These are phyloP conservation scores for Rousettus leschenaultii DNA, from an alignment of 2,113 vertebrate species.

Conservation along the genomic window DNA sequence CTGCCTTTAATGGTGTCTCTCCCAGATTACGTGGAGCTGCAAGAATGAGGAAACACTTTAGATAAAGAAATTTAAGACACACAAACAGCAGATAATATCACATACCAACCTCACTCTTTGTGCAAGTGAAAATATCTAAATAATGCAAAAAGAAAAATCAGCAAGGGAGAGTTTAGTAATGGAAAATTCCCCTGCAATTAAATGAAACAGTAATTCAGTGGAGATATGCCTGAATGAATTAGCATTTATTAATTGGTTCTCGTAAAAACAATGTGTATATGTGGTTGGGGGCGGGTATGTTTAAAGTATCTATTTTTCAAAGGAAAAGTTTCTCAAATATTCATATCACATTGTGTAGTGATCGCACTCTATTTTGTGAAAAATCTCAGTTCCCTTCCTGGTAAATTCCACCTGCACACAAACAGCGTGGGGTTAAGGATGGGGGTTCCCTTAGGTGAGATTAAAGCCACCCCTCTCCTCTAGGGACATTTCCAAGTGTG, in stretches of 20 bases:
- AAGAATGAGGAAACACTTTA: slow-evolving; percentile 76
- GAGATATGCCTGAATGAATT: slow-evolving; percentile 77
- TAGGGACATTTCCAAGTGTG: not conserved
- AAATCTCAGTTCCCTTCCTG: not conserved
- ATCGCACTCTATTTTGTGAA: slow-evolving; percentile 1
- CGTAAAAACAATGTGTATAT: slow-evolving; percentile 59
- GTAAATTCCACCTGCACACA: not conserved
- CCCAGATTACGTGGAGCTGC: slow-evolving; percentile 40
- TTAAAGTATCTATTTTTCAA: slow-evolving; percentile 37
- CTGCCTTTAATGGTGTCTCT: slow-evolving; percentile 61
- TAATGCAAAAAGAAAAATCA: slow-evolving; percentile 68
- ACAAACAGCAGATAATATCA: slow-evolving; percentile 73
- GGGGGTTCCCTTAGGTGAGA: not conserved
- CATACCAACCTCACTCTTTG: slow-evolving; percentile 71
- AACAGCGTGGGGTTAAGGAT: not conserved
- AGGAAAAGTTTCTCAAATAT: slow-evolving; percentile 45
- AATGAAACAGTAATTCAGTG: slow-evolving; percentile 74
- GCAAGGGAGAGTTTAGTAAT: slow-evolving; percentile 76
- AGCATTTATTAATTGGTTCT: slow-evolving; percentile 77
- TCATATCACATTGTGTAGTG: not conserved
- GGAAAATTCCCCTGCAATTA: slow-evolving; percentile 79
- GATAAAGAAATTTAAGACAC: slow-evolving; percentile 65
- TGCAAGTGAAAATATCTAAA: slow-evolving; percentile 74
- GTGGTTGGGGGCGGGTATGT: not conserved
- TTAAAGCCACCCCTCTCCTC: not conserved